Evolutionary conservation across 2,113 vertebrate genomes (phyloP), one percentile per base, ranked within the genome.

Genomic region (Grallaria varia): DNA sequence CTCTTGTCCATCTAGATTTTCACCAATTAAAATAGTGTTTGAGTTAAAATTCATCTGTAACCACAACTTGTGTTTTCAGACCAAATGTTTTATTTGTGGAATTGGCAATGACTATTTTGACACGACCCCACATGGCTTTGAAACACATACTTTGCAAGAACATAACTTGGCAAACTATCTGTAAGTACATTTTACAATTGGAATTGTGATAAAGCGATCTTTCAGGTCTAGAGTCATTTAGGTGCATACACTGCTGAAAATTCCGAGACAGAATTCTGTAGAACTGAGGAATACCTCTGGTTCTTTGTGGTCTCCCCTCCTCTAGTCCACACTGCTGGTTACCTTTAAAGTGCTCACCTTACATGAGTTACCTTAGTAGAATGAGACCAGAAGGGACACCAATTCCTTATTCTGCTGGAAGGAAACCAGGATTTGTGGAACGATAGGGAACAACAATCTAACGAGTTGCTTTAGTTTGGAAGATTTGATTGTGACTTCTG

Each of bases 61-160:
- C 68, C 25, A 47, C 45, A 72, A 80, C 49, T 86, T 78, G 88
- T 94, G 85, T 82, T 97, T 87, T 89, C 97, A 99, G 99, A 99
- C 99, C 63, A 99, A 99, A 97, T 99, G 99, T 78, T 99, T 99
- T 97, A 99, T 99, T 96, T 99, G 99, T 96, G 99, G 99, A 71
- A 99, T 99, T 16, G 99, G 99, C 63, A 99, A 99, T 56, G 99
- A 99, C 91, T 99, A 99, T 96, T 99, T 99, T 95, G 99, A 99
- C 97, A 99, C 99, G 2, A 99, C 98, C 5, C 99, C 99, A 50
- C 99, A 99, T 37, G 99, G 99, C 68, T 99, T 99, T 91, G 99
- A 99, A 97, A 99, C 99, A 56, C 99, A 99, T 68, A 99, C 99
- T 17, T 97, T 99, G 97, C 99, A 99, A 98, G 99, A 99, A 98